A percentile compares a stretch with the other conserved stretches of the same genome.
Conservation (phyloP, 1,140 invertebrate species). For the Caenorhabditis tropicalis region DNA sequence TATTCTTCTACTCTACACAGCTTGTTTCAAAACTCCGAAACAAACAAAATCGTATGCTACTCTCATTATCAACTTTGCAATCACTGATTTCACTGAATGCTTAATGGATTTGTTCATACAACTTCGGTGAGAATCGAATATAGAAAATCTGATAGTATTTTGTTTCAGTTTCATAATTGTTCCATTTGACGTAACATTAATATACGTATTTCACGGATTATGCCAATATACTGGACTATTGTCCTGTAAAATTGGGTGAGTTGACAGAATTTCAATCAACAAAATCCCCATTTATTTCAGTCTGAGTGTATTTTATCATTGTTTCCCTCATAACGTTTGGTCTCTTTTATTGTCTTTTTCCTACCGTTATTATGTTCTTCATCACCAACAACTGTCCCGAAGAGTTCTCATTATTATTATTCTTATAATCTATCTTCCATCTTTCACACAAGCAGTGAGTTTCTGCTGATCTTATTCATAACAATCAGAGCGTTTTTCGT, state of each 20-base stretch:
- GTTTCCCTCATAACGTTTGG: background rate
- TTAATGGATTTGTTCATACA: background rate
- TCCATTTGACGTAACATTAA: background rate
- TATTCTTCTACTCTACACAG: background rate
- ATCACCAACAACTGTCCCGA: background rate
- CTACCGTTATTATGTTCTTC: background rate
- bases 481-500: background rate
- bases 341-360: background rate
- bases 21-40: background rate
- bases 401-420: background rate
- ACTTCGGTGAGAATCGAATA: background rate
- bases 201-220: background rate
- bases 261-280: background rate
- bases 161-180: background rate
- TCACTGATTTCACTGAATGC: background rate
- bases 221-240: background rate
- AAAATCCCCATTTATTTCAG: background rate
- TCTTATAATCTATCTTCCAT: background rate
- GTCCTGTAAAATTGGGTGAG: slow-evolving; percentile 17
- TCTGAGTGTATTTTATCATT: slow-evolving; percentile 1
- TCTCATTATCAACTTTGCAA: background rate
- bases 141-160: no score
- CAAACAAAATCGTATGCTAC: background rate
- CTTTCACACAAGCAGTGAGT: background rate
- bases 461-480: no score